These are phyloP conservation scores for Apteryx owenii DNA, from an alignment of 2,113 vertebrate genomes.

Conservation along the genomic window DNA sequence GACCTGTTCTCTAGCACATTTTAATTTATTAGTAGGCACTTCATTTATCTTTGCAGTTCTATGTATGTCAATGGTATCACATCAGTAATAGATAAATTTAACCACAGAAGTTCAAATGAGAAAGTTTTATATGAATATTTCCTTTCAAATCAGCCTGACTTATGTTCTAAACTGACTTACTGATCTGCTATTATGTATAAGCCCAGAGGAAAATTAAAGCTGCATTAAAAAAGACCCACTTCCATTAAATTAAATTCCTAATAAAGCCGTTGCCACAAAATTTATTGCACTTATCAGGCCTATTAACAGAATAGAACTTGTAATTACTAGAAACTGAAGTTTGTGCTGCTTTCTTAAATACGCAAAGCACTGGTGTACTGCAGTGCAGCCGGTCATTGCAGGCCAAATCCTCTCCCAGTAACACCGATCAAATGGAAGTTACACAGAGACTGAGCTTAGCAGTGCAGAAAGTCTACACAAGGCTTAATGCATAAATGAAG, in stretches of 20 bases:
- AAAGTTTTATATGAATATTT: neutral
- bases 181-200: neutral
- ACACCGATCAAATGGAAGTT: neutral
- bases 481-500: neutral
- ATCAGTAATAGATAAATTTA: neutral
- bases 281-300: neutral
- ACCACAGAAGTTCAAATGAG: neutral
- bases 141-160: neutral
- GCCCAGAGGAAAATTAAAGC: neutral
- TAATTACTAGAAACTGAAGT: neutral
- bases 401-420: neutral
- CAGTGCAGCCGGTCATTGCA: neutral
- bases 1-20: neutral
- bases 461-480: neutral
- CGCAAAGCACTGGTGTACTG: neutral
- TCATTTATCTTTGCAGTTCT: neutral
- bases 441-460: neutral
- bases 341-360: neutral
- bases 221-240: neutral
- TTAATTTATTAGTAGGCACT: neutral
- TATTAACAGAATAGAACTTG: neutral
- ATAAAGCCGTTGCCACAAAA: neutral
- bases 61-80: neutral
- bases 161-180: neutral
- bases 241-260: neutral